These are phyloP conservation scores for Chalcis sispes DNA, from an alignment of 2,888 invertebrate species.

Conservation along the genomic window DNA sequence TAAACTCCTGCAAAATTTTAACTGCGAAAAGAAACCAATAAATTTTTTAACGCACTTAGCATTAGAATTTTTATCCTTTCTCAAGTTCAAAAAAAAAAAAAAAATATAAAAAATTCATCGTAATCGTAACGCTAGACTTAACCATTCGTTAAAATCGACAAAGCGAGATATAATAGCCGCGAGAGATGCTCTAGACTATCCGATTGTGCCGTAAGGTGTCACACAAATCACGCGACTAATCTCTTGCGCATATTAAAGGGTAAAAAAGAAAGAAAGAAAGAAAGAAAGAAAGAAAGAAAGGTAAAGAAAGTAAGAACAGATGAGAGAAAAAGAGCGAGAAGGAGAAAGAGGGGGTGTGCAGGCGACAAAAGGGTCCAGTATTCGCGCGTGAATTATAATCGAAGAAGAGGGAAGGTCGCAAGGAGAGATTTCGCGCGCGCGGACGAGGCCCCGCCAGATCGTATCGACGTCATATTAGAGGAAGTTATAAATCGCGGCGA, in stretches of 20 bases:
- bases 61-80: too few relatives aligned
- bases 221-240: conserved; percentile 52
- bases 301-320: neutral
- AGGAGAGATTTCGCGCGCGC: conserved; percentile 41
- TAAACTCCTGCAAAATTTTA: too few relatives aligned
- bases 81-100: too few relatives aligned
- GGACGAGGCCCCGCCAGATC: conserved; percentile 60
- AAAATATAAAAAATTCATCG: too few relatives aligned
- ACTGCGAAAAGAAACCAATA: too few relatives aligned
- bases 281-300: neutral
- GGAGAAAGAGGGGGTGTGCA: conserved; percentile 17
- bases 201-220: conserved; percentile 2
- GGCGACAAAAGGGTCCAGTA: neutral
- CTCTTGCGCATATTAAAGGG: conserved; percentile 46
- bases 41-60: too few relatives aligned
- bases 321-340: neutral
- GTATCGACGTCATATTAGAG: conserved; percentile 74
- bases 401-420: conserved; percentile 34
- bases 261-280: neutral
- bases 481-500: conserved; percentile 76
- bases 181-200: conserved; percentile 27
- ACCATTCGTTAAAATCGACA: conserved; percentile 47
- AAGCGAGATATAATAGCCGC: conserved; percentile 47
- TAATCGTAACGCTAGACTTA: neutral
- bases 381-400: conserved; percentile 48